phyloP scores from a whole-genome alignment of 2,888 invertebrate species.

The Cacoxenus indagator region DNA sequence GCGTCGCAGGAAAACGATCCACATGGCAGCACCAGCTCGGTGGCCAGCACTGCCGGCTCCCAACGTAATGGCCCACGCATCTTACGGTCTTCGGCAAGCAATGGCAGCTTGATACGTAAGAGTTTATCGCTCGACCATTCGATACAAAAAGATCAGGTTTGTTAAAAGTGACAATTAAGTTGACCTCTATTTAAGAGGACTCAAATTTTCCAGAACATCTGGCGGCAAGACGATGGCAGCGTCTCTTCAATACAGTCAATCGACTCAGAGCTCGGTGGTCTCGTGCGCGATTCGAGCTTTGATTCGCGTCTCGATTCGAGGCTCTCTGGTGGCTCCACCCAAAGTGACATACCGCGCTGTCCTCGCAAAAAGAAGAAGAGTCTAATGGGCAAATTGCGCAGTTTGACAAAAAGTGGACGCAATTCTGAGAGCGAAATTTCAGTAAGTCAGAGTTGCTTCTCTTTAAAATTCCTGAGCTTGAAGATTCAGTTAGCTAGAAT shows the following conservation, averaged over 20 bases:
- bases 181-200: background rate
- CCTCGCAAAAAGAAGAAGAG: slow-evolving; percentile 84
- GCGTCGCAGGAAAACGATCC: slow-evolving; percentile 79
- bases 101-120: slow-evolving; percentile 77
- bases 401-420: slow-evolving; percentile 84
- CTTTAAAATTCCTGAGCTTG: too few relatives aligned
- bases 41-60: slow-evolving; percentile 59
- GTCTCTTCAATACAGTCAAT: slow-evolving; percentile 86
- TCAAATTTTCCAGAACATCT: slow-evolving; percentile 74
- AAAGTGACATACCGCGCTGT: slow-evolving; percentile 81
- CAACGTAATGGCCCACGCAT: slow-evolving; percentile 66
- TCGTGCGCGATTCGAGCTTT: slow-evolving; percentile 80
- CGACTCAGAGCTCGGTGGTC: slow-evolving; percentile 77
- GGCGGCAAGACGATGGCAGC: slow-evolving; percentile 88
- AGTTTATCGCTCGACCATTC: slow-evolving; percentile 81
- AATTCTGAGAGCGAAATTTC: slow-evolving; percentile 71
- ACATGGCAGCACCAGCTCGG: slow-evolving; percentile 70
- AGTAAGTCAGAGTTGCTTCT: slow-evolving; percentile 50
- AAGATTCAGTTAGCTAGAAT: too few relatives aligned
- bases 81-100: slow-evolving; percentile 64
- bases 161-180: background rate
- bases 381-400: slow-evolving; percentile 86
- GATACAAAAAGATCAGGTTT: slow-evolving; percentile 71
- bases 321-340: slow-evolving; percentile 86
- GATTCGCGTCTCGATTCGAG: slow-evolving; percentile 79